Conservation (phyloP, 2,888 invertebrate species). For the Ditula angustiorana region DNA sequence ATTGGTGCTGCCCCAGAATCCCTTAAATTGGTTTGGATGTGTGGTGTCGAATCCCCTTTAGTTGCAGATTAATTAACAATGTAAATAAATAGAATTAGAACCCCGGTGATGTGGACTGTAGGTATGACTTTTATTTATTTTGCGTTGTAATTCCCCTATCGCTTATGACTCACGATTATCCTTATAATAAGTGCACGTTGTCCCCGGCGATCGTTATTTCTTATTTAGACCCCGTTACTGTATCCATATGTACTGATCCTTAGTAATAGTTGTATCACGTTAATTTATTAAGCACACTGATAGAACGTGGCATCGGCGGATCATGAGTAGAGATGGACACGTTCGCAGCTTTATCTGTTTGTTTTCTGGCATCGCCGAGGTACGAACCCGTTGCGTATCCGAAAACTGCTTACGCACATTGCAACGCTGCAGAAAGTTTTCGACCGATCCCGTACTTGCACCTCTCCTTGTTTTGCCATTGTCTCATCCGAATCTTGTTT, state of each 20-base stretch:
- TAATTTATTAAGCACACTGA: conserved; percentile 57
- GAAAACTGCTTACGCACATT: conserved; percentile 59
- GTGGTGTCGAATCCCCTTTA: conserved; percentile 66
- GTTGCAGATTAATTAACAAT: conserved; percentile 70
- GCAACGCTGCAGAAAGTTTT: conserved; percentile 55
- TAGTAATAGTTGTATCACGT: conserved; percentile 55
- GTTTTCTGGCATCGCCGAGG: conserved; percentile 85
- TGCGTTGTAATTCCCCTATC: conserved; percentile 58
- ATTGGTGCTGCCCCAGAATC: conserved; percentile 83
- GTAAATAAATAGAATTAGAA: conserved; percentile 62
- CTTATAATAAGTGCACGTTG: conserved; percentile 47
- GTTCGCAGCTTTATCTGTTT: conserved; percentile 82
- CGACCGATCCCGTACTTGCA: conserved; percentile 69
- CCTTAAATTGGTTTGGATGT: conserved; percentile 72
- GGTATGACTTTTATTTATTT: conserved; percentile 64
- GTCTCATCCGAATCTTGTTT: conserved; percentile 68
- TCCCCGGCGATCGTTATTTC: conserved; percentile 41
- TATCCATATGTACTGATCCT: conserved; percentile 51
- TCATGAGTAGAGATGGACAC: conserved; percentile 58
- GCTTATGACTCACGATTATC: conserved; percentile 63
- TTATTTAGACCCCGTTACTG: conserved; percentile 40
- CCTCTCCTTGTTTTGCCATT: conserved; percentile 77
- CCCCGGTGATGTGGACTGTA: conserved; percentile 67
- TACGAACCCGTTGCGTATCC: conserved; percentile 65
- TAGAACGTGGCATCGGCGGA: conserved; percentile 54